phyloP scores from a whole-genome alignment of 1,140 invertebrate species.

The Heliconius melpomene region DNA sequence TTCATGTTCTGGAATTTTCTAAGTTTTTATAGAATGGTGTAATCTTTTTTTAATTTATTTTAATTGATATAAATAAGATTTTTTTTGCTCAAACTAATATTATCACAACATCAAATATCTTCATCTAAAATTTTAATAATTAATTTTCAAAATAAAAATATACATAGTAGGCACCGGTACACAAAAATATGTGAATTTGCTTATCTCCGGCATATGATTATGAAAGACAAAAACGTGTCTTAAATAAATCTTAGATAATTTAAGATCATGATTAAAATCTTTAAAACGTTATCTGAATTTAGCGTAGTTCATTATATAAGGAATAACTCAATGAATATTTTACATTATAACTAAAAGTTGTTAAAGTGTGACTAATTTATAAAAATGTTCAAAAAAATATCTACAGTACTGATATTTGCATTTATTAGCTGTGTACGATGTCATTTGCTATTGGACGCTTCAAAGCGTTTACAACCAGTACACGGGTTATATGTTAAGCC shows the following conservation, averaged over 20 bases:
- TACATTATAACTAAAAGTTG: neutral
- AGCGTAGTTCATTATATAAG: slow-evolving; percentile 20
- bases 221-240: slow-evolving; percentile 29
- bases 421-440: slow-evolving; percentile 14
- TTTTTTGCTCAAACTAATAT: too few relatives aligned
- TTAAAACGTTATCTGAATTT: slow-evolving; percentile 18
- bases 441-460: slow-evolving; percentile 46
- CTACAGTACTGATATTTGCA: slow-evolving; percentile 17
- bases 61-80: too few relatives aligned
- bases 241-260: slow-evolving; percentile 11
- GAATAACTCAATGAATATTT: neutral
- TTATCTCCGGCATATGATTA: slow-evolving; percentile 4
- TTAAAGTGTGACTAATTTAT: slow-evolving; percentile 10
- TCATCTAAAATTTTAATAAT: neutral
- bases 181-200: neutral
- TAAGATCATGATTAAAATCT: slow-evolving; percentile 1
- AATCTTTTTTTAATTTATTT: too few relatives aligned
- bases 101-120: neutral
- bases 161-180: neutral
- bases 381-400: slow-evolving; percentile 33
- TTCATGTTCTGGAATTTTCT: too few relatives aligned
- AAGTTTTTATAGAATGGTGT: too few relatives aligned
- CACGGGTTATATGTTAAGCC: slow-evolving; percentile 69
- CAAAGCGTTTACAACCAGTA: slow-evolving; percentile 60
- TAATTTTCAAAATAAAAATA: neutral